Conservation (phyloP, 2,113 vertebrate genomes). For the Ptilonorhynchus violaceus region DNA sequence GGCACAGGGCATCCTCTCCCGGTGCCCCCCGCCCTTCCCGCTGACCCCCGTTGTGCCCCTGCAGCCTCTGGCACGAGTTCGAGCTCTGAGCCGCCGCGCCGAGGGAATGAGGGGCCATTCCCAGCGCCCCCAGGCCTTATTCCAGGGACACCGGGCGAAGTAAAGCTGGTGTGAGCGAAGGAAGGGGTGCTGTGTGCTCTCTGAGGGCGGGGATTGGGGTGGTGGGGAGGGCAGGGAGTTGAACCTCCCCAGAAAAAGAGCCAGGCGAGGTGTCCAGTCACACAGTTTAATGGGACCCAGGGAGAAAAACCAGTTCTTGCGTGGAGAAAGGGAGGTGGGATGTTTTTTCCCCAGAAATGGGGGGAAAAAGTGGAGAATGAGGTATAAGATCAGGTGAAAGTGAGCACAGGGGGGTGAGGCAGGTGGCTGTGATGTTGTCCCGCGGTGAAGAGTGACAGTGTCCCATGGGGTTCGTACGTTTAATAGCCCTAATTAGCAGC, state of each 20-base stretch:
- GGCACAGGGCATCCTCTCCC: not conserved
- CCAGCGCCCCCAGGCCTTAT: not conserved
- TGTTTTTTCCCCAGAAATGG: not conserved
- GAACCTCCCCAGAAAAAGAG: no score
- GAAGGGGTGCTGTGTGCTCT: not conserved
- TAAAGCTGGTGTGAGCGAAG: not conserved
- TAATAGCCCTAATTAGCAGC: not conserved
- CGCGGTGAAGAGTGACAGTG: no score
- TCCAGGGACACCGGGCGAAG: not conserved
- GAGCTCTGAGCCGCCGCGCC: not conserved
- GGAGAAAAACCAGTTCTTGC: not conserved
- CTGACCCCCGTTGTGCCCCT: not conserved
- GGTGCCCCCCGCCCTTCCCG: not conserved
- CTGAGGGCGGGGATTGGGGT: not conserved
- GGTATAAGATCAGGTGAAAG: not conserved
- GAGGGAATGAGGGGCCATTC: not conserved
- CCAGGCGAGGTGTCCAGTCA: not conserved
- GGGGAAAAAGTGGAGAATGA: not conserved
- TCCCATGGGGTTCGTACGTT: not conserved
- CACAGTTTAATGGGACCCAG: not conserved
- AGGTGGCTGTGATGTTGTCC: not conserved
- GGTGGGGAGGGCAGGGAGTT: not conserved
- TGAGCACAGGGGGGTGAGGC: not conserved
- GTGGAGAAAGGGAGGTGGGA: not conserved
- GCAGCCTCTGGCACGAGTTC: constrained; percentile 51